Conservation (phyloP, 1,140 invertebrate genomes). For the Halyomorpha halys region DNA sequence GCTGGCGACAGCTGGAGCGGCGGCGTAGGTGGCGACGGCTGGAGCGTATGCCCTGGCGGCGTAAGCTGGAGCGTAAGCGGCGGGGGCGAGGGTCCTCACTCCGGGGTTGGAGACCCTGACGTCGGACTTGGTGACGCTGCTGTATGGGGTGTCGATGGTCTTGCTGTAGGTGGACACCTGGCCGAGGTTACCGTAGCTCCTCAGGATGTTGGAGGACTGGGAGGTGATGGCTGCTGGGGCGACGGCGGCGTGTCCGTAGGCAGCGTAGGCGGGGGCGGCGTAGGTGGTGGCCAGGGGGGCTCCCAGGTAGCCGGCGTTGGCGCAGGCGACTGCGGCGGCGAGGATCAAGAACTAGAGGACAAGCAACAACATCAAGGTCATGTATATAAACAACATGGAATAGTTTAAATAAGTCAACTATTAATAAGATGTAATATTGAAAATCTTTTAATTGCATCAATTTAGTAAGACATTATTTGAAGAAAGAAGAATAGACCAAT, state of each 20-base stretch:
- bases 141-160: slow-evolving; percentile 36
- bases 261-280: slow-evolving; percentile 31
- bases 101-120: slow-evolving; percentile 36
- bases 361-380: not conserved
- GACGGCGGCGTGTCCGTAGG: slow-evolving; percentile 32
- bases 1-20: slow-evolving; percentile 18
- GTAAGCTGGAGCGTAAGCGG: slow-evolving; percentile 1
- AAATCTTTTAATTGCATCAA: no score
- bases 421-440: no score
- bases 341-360: slow-evolving; percentile 29
- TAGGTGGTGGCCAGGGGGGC: slow-evolving; percentile 20
- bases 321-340: slow-evolving; percentile 30
- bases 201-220: slow-evolving; percentile 33
- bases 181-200: slow-evolving; percentile 34
- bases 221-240: slow-evolving; percentile 32
- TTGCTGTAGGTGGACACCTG: slow-evolving; percentile 36
- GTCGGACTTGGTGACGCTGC: slow-evolving; percentile 36
- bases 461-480: no score
- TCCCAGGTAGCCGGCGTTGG: slow-evolving; percentile 28
- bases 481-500: no score
- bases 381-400: no score
- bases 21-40: not conserved
- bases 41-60: no score
- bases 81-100: slow-evolving; percentile 28
- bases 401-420: no score